A percentile compares a stretch with the other conserved stretches of the same genome.
phyloP scores from a whole-genome alignment of 2,888 invertebrate genomes.

The Drosophila pegasa region DNA sequence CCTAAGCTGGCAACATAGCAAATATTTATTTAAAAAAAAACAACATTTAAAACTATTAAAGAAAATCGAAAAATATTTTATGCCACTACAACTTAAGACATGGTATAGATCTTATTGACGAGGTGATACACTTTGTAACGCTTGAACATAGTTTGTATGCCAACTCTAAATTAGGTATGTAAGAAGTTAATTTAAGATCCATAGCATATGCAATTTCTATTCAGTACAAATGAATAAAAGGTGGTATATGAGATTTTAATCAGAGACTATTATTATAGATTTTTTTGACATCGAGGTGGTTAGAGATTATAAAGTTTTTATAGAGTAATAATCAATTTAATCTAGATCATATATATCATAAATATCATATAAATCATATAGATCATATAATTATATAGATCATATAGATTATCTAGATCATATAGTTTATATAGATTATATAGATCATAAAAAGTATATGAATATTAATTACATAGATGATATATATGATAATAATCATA shows the following conservation, averaged over 20 bases:
- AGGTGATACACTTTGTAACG: neutral
- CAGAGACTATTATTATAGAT: too few relatives aligned
- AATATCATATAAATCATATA: neutral
- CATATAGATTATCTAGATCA: neutral
- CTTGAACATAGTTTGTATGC: too few relatives aligned
- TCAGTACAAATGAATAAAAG: too few relatives aligned
- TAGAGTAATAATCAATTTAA: too few relatives aligned
- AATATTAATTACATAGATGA: too few relatives aligned
- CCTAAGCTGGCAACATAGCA: conserved; percentile 30
- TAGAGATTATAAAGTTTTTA: too few relatives aligned
- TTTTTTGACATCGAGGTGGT: too few relatives aligned
- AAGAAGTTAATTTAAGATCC: neutral
- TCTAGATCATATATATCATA: neutral
- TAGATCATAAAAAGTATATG: neutral
- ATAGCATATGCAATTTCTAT: too few relatives aligned
- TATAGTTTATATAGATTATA: neutral
- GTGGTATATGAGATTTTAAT: too few relatives aligned
- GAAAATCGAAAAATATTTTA: conserved; percentile 30
- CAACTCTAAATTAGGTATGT: neutral
- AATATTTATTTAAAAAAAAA: conserved; percentile 32
- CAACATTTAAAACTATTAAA: conserved; percentile 35
- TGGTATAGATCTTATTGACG: neutral
- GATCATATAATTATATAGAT: neutral
- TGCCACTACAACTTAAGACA: neutral
- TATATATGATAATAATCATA: neutral